Evolutionary conservation across 2,888 invertebrate species (phyloP).

Genomic region (Tholera decimalis): DNA sequence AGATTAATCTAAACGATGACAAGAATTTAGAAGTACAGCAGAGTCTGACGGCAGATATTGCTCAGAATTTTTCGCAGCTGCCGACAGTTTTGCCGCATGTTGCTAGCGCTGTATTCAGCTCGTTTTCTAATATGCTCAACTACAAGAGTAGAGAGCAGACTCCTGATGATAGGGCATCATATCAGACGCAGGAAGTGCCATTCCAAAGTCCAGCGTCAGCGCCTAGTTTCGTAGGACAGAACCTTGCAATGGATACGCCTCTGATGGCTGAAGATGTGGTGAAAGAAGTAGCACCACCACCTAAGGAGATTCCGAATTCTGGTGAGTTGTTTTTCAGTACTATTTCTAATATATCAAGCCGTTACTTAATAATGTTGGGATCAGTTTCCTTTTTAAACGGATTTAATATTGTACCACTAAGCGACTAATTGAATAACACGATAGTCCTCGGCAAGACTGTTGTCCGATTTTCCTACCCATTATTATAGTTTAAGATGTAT

Average conservation of each 20-base stretch:
- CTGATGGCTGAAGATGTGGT: slow-evolving; percentile 72
- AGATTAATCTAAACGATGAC: slow-evolving; percentile 83
- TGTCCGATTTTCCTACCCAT: background rate
- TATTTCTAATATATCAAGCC: background rate
- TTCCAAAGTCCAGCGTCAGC: slow-evolving; percentile 35
- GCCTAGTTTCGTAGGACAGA: slow-evolving; percentile 36
- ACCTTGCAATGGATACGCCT: slow-evolving; percentile 50
- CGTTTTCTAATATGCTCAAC: slow-evolving; percentile 90
- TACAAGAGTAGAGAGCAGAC: slow-evolving; percentile 83
- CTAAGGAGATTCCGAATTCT: slow-evolving; percentile 78
- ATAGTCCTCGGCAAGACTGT: background rate
- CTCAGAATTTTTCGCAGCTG: slow-evolving; percentile 90
- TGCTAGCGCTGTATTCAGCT: slow-evolving; percentile 92
- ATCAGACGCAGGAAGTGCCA: slow-evolving; percentile 66
- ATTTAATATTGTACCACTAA: background rate
- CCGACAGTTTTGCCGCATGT: slow-evolving; percentile 92
- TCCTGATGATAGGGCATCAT: slow-evolving; percentile 72
- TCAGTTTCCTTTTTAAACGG: background rate
- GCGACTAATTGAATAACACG: background rate
- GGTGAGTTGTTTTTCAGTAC: slow-evolving; percentile 73
- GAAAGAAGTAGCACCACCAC: slow-evolving; percentile 81
- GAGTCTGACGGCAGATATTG: slow-evolving; percentile 87
- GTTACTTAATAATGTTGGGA: background rate
- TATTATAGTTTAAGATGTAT: background rate
- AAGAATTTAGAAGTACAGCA: slow-evolving; percentile 75